These are phyloP conservation scores for Graphium colonna DNA, from an alignment of 2,888 invertebrate genomes.

Conservation along the genomic window DNA sequence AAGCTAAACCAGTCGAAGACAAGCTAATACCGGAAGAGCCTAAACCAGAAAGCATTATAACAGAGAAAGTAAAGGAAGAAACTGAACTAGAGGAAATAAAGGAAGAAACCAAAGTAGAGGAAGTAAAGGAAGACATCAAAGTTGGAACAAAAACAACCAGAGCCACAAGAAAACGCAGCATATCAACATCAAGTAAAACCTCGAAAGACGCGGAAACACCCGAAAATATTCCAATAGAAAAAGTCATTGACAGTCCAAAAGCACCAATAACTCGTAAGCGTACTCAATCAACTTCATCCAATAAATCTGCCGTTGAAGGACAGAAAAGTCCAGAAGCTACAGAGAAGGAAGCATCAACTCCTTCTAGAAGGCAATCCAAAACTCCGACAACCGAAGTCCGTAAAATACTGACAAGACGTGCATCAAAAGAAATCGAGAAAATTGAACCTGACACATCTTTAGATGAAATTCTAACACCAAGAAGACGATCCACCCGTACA, in stretches of 20 bases:
- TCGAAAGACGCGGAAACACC: constrained; percentile 1
- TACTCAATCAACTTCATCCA: constrained; percentile 49
- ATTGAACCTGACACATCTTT: constrained; percentile 37
- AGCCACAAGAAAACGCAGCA: too few relatives aligned
- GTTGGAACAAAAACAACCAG: too few relatives aligned
- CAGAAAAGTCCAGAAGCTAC: constrained; percentile 42
- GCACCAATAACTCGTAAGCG: constrained; percentile 57
- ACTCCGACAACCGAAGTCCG: constrained; percentile 57
- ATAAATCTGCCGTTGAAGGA: constrained; percentile 43
- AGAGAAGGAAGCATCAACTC: constrained; percentile 22
- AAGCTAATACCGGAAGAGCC: background rate
- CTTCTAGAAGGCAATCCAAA: constrained; percentile 41
- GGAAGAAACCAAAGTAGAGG: background rate
- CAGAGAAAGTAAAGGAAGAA: background rate
- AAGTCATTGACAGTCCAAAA: constrained; percentile 26
- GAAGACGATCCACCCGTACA: constrained; percentile 43
- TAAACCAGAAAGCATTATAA: background rate
- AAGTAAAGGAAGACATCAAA: background rate
- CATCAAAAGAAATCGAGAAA: constrained; percentile 59
- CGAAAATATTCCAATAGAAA: background rate
- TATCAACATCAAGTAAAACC: constrained; percentile 37
- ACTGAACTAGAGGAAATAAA: background rate
- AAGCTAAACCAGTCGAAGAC: background rate
- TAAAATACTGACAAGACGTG: constrained; percentile 59
- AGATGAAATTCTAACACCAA: constrained; percentile 54